A percentile compares a stretch with the other conserved stretches of the same genome.
Evolutionary conservation across 2,888 invertebrate genomes (phyloP).

Genomic region (Argyra leucocephala): DNA sequence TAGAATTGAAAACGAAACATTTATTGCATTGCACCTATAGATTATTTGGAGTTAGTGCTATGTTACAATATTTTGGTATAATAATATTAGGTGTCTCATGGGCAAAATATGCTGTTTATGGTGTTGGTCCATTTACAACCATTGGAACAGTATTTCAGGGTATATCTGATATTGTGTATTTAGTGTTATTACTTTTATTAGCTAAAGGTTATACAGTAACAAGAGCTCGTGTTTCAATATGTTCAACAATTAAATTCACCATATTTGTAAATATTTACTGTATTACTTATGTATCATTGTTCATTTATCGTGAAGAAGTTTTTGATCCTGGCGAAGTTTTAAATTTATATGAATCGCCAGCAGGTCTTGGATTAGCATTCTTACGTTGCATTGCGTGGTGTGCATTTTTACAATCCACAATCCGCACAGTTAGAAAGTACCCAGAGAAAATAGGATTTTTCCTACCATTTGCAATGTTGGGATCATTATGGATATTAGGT

Average conservation of each 20-base stretch:
- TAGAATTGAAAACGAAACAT: conserved; percentile 67
- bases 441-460: conserved; percentile 77
- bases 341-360: conserved; percentile 82
- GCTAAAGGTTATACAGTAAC: conserved; percentile 89
- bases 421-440: conserved; percentile 63
- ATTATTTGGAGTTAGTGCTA: conserved; percentile 63
- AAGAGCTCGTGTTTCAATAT: conserved; percentile 63
- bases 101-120: conserved; percentile 67
- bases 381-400: conserved; percentile 71
- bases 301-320: conserved; percentile 72
- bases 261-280: conserved; percentile 70
- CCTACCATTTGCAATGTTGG: conserved; percentile 70
- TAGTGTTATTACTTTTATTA: conserved; percentile 68
- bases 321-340: conserved; percentile 87
- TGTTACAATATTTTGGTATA: conserved; percentile 61
- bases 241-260: conserved; percentile 65
- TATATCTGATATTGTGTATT: conserved; percentile 62
- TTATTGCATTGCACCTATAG: conserved; percentile 83
- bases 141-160: conserved; percentile 52
- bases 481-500: conserved; percentile 78
- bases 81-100: conserved; percentile 60
- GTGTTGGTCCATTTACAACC: conserved; percentile 50
- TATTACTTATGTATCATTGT: conserved; percentile 63
- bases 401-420: conserved; percentile 58
- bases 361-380: conserved; percentile 72